Conservation (phyloP, 1,140 invertebrate genomes). For the Oscheius sp. region DNA sequence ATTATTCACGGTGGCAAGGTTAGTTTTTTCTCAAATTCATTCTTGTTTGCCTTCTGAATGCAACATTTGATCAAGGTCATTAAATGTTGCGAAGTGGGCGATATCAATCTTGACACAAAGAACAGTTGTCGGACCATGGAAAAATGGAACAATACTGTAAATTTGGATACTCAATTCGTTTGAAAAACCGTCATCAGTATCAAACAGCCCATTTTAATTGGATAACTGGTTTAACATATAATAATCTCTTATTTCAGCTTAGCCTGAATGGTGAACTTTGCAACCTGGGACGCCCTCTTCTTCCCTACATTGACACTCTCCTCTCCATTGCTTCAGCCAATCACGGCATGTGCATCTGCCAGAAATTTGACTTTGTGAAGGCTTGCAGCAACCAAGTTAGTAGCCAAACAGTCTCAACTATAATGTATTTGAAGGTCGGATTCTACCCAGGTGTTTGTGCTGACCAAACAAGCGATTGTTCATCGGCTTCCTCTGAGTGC, state of each 20-base stretch:
- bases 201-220: neutral
- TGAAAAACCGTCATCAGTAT: neutral
- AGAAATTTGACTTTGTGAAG: neutral
- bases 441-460: neutral
- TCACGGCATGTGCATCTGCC: slow-evolving; percentile 43
- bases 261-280: slow-evolving; percentile 17
- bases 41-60: neutral
- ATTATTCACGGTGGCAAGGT: slow-evolving; percentile 42
- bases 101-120: neutral
- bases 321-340: slow-evolving; percentile 40
- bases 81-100: neutral
- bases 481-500: neutral
- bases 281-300: slow-evolving; percentile 33
- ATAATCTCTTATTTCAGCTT: slow-evolving; percentile 7
- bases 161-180: neutral
- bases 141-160: neutral
- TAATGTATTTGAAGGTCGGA: neutral
- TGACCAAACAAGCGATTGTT: neutral
- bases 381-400: neutral
- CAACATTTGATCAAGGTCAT: neutral
- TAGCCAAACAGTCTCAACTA: neutral
- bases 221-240: neutral
- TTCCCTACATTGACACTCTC: slow-evolving; percentile 29
- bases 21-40: slow-evolving; percentile 3
- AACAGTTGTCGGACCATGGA: neutral